A percentile compares a stretch with the other conserved stretches of the same genome.
Evolutionary conservation across 2,797 vertebrate species (phyloP).

Genomic region (Tragopan temminckii): DNA sequence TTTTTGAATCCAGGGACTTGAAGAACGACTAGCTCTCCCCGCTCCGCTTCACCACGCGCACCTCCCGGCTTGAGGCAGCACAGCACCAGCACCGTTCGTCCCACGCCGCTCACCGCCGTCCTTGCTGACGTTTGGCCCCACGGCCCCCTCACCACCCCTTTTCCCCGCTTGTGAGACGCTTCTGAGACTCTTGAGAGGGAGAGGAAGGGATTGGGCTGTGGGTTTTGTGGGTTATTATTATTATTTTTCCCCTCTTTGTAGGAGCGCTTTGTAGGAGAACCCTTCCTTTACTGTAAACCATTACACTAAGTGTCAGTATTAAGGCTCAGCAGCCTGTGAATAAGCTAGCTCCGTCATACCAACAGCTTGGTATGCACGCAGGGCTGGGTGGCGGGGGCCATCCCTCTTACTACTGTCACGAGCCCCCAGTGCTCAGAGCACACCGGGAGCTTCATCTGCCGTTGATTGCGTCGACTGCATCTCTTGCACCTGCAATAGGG

Average conservation of each 20-base stretch:
- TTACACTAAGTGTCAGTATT: slow-evolving; percentile 85
- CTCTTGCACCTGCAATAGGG: slow-evolving; percentile 50
- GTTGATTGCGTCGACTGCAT: slow-evolving; percentile 47
- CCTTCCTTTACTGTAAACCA: slow-evolving; percentile 64
- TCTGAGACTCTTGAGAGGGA: slow-evolving; percentile 57
- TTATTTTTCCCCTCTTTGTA: background rate
- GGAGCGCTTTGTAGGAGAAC: slow-evolving; percentile 48
- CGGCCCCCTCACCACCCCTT: slow-evolving; percentile 2
- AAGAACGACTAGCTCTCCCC: slow-evolving; percentile 89
- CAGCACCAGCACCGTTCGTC: slow-evolving; percentile 71
- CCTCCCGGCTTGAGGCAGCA: slow-evolving; percentile 77
- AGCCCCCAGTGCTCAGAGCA: slow-evolving; percentile 64
- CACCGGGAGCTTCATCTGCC: slow-evolving; percentile 57
- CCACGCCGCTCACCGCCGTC: slow-evolving; percentile 64
- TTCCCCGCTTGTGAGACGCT: slow-evolving; percentile 60
- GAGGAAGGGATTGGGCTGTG: slow-evolving; percentile 40
- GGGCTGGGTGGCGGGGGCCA: slow-evolving; percentile 45
- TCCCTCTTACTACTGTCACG: slow-evolving; percentile 49
- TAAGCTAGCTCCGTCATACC: slow-evolving; percentile 82
- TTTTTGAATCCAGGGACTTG: slow-evolving; percentile 97
- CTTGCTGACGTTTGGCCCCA: slow-evolving; percentile 65
- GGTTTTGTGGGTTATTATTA: background rate
- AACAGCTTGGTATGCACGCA: slow-evolving; percentile 1
- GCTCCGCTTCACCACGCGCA: slow-evolving; percentile 73
- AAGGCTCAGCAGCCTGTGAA: slow-evolving; percentile 82